Conservation (phyloP, 92 coral and sea anemone genomes). For the Paragorgia papillata region DNA sequence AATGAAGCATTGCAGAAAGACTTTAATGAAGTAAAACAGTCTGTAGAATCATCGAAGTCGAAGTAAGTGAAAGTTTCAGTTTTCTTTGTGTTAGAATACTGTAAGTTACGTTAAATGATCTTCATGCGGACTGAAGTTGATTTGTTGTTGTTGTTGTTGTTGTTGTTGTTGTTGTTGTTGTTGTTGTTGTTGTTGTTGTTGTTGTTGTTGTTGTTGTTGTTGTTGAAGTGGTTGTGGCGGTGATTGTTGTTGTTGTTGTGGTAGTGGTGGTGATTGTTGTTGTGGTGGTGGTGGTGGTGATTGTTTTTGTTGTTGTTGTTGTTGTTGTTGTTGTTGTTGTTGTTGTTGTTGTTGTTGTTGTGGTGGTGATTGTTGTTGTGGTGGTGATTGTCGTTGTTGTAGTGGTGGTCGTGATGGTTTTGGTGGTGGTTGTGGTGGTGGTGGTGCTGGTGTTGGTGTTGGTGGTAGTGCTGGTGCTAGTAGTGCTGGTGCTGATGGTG, state of each 20-base stretch:
- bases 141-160: background rate
- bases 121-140: too few species aligned
- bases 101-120: too few species aligned
- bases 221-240: background rate
- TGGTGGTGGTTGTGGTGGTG: background rate
- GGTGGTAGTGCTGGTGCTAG: background rate
- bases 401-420: constrained; percentile 15
- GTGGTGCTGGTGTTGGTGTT: too few species aligned
- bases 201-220: background rate
- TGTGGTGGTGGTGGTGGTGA: too few species aligned
- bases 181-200: background rate
- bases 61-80: constrained; percentile 34
- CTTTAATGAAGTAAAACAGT: background rate
- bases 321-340: background rate
- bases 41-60: constrained; percentile 8
- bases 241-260: background rate
- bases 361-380: background rate
- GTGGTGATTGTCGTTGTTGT: constrained; percentile 1
- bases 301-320: too few species aligned
- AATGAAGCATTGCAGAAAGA: constrained; percentile 16
- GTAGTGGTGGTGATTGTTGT: background rate
- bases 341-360: background rate
- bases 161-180: background rate
- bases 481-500: constrained; percentile 18
- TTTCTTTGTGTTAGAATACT: too few species aligned